phyloP scores from a whole-genome alignment of 2,888 invertebrate genomes.

The Auanema sp. region DNA sequence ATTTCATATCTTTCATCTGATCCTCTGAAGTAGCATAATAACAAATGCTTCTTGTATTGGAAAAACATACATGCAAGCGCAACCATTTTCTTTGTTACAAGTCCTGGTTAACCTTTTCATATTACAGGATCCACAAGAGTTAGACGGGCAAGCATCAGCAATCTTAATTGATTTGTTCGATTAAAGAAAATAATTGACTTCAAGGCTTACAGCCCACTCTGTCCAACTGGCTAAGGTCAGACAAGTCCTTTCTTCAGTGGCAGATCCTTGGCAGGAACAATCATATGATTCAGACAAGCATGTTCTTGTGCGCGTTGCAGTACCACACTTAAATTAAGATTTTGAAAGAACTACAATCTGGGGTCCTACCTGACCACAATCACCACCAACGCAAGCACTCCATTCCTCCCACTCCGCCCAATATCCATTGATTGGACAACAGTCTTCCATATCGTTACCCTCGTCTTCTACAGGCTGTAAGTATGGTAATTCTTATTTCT shows the following conservation, averaged over 20 bases:
- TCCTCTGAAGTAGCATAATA: slow-evolving; percentile 9
- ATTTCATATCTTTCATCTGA: not conserved
- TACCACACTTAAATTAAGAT: slow-evolving; percentile 20
- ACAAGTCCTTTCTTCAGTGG: slow-evolving; percentile 20
- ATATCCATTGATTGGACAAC: slow-evolving; percentile 25
- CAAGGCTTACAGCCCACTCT: no score
- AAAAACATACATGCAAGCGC: slow-evolving; percentile 13
- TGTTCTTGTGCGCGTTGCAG: slow-evolving; percentile 18
- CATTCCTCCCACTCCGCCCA: slow-evolving; percentile 33
- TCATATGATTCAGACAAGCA: slow-evolving; percentile 22
- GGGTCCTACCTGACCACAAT: slow-evolving; percentile 23
- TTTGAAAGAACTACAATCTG: no score
- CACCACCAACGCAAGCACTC: slow-evolving; percentile 23
- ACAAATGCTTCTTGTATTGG: not conserved
- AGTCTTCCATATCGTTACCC: not conserved
- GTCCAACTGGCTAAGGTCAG: slow-evolving; percentile 6
- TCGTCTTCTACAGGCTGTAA: not conserved
- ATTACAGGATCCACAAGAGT: slow-evolving; percentile 13
- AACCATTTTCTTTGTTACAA: slow-evolving; percentile 10
- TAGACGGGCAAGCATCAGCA: slow-evolving; percentile 3
- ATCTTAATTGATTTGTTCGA: not conserved
- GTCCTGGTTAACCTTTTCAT: not conserved
- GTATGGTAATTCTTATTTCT: no score
- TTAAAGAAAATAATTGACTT: no score
- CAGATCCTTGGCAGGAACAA: slow-evolving; percentile 24